phyloP scores from a whole-genome alignment of 2,888 invertebrate genomes.

The Cerceris ruficornis region DNA sequence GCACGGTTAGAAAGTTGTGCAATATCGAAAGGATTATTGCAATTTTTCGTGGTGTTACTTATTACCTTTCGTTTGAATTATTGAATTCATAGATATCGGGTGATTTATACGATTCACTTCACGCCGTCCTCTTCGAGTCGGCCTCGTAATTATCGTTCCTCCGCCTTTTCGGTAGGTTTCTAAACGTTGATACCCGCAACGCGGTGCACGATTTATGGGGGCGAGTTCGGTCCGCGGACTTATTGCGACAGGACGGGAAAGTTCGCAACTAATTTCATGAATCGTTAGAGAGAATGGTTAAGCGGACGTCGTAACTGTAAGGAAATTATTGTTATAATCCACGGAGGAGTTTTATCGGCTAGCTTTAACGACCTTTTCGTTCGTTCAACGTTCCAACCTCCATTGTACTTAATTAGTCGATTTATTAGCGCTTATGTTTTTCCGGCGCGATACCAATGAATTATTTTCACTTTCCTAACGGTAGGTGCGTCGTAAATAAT shows the following conservation, averaged over 20 bases:
- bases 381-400: not conserved
- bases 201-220: slow-evolving; percentile 2
- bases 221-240: not conserved
- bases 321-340: too few relatives aligned
- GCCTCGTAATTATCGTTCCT: slow-evolving; percentile 17
- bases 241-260: not conserved
- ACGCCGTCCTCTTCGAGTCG: not conserved
- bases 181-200: not conserved
- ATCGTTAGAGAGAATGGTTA: not conserved
- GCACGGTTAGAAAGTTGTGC: slow-evolving; percentile 35
- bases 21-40: slow-evolving; percentile 44
- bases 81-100: slow-evolving; percentile 48
- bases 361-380: not conserved
- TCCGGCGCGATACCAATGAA: slow-evolving; percentile 1
- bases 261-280: not conserved
- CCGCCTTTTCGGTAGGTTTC: slow-evolving; percentile 1
- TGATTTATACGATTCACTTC: slow-evolving; percentile 10
- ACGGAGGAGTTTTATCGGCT: too few relatives aligned
- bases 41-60: slow-evolving; percentile 39
- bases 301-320: too few relatives aligned
- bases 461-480: slow-evolving; percentile 39
- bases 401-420: slow-evolving; percentile 8
- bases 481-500: not conserved
- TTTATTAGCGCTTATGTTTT: not conserved
- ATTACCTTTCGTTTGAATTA: slow-evolving; percentile 47